Evolutionary conservation across 2,113 vertebrate genomes (phyloP).

Genomic region (Gallinago undulata): DNA sequence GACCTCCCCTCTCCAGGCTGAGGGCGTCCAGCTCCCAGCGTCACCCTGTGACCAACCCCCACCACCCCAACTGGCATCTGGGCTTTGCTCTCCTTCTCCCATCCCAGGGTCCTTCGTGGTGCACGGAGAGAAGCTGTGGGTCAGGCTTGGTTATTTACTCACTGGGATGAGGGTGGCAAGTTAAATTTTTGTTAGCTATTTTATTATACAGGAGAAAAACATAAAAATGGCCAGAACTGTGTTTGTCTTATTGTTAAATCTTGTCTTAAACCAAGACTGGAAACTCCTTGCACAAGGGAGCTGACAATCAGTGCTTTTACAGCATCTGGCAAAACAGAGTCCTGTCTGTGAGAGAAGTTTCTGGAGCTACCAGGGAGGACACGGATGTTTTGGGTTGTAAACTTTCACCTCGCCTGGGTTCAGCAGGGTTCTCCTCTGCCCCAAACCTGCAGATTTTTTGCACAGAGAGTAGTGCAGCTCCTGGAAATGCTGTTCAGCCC

Average conservation of each 20-base stretch:
- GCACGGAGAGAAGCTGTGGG: not conserved
- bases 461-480: not conserved
- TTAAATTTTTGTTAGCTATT: not conserved
- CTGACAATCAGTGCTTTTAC: not conserved
- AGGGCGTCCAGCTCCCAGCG: rapidly evolving
- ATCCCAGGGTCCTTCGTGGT: rapidly evolving
- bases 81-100: not conserved
- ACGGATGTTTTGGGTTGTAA: rapidly evolving
- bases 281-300: too few species aligned
- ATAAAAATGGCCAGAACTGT: not conserved
- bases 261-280: not conserved
- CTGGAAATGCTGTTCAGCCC: not conserved
- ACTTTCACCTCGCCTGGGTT: too few species aligned
- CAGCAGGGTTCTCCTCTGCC: not conserved
- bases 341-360: not conserved
- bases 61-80: rapidly evolving
- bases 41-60: not conserved
- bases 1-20: not conserved
- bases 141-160: not conserved
- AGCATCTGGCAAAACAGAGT: not conserved
- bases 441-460: not conserved
- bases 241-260: not conserved
- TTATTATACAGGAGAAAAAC: not conserved
- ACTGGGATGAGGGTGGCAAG: not conserved
- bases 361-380: not conserved